phyloP scores from a whole-genome alignment of 2,797 vertebrate genomes.

The Crocidura indochinensis region DNA sequence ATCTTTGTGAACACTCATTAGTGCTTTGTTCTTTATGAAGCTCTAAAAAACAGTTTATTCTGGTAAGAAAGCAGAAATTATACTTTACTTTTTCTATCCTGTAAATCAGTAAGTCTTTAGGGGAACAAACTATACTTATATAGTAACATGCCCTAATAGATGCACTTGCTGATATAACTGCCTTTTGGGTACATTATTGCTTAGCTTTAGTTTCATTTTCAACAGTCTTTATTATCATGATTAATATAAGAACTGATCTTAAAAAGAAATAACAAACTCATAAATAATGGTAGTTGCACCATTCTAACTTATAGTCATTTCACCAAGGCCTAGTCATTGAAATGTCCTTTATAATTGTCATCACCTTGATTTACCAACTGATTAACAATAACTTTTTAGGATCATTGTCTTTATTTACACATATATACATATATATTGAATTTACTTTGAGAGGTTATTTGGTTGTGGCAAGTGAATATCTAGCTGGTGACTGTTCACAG shows the following conservation, averaged over 20 bases:
- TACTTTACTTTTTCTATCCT: conserved; percentile 47
- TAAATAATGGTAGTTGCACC: conserved; percentile 65
- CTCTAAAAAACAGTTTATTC: background rate
- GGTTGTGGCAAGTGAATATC: conserved; percentile 70
- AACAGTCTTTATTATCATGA: conserved; percentile 79
- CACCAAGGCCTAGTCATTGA: conserved; percentile 25
- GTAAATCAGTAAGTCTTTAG: conserved; percentile 57
- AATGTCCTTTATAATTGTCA: conserved; percentile 65
- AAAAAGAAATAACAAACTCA: background rate
- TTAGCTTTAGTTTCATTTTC: conserved; percentile 75
- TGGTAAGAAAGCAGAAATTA: conserved; percentile 54
- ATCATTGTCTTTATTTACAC: rapidly evolving
- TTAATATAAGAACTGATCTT: conserved; percentile 59
- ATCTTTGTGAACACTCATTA: background rate
- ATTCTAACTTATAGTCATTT: conserved; percentile 53
- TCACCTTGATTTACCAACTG: conserved; percentile 54
- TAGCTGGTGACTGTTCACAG: conserved; percentile 82
- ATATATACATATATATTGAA: conserved; percentile 61
- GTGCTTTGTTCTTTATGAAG: background rate
- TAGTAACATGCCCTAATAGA: conserved; percentile 61
- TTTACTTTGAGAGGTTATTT: conserved; percentile 83
- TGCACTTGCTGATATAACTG: conserved; percentile 84
- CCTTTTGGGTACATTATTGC: conserved; percentile 85
- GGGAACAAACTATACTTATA: conserved; percentile 71
- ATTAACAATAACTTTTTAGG: conserved; percentile 38